phyloP scores from a whole-genome alignment of 1,140 invertebrate genomes.

The Bombus confusus region DNA sequence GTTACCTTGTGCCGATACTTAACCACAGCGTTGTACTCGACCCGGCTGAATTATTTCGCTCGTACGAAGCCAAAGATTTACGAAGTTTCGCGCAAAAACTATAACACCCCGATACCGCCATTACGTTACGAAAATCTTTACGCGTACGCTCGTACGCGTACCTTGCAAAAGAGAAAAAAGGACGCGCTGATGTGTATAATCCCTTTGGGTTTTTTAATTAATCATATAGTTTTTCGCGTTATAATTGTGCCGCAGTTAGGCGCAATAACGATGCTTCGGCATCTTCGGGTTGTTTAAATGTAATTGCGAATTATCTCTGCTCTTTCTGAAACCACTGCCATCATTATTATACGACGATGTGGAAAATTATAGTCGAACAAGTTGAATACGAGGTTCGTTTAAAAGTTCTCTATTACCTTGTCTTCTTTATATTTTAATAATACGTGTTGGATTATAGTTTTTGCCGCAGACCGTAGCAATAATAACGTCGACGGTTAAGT shows the following conservation, averaged over 20 bases:
- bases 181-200: not conserved
- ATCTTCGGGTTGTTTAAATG: not conserved
- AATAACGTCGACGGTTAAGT: not conserved
- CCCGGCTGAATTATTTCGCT: conserved; percentile 14
- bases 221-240: not conserved
- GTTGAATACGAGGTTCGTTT: not conserved
- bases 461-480: not conserved
- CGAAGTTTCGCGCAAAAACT: not conserved
- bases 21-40: conserved; percentile 53
- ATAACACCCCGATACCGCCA: not conserved
- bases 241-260: not conserved
- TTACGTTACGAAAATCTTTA: not conserved
- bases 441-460: not conserved
- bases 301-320: not conserved
- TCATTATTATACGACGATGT: not conserved
- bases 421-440: not conserved
- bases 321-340: not conserved
- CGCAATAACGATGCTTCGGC: not conserved
- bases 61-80: conserved; percentile 23
- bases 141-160: not conserved
- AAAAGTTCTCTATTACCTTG: too few relatives aligned
- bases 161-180: not conserved
- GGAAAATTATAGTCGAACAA: not conserved
- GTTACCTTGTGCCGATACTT: conserved; percentile 57
- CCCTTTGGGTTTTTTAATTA: not conserved